These are phyloP conservation scores for Drosophila littoralis DNA, from an alignment of 1,140 invertebrate species.

Conservation along the genomic window DNA sequence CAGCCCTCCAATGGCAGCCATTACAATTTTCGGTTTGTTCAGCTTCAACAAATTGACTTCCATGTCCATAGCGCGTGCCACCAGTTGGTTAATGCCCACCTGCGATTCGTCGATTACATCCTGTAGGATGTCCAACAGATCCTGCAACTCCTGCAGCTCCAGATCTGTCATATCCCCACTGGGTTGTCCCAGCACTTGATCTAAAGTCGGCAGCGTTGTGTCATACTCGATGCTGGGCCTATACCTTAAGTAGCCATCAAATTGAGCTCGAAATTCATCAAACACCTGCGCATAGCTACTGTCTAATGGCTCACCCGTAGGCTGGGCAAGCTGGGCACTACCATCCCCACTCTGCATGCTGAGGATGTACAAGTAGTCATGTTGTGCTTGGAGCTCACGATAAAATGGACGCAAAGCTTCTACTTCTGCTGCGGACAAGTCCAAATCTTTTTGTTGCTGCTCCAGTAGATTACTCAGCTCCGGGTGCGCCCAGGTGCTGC, in stretches of 20 bases:
- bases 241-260: conserved; percentile 37
- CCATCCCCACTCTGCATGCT: conserved; percentile 55
- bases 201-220: conserved; percentile 60
- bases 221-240: conserved; percentile 60
- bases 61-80: conserved; percentile 51
- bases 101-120: conserved; percentile 74
- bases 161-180: conserved; percentile 37
- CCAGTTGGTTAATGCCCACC: conserved; percentile 58
- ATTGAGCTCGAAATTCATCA: conserved; percentile 48
- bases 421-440: conserved; percentile 55
- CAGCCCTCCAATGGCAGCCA: conserved; percentile 57
- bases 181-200: conserved; percentile 55
- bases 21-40: conserved; percentile 74
- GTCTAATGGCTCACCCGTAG: conserved; percentile 23
- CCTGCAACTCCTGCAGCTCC: conserved; percentile 57
- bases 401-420: conserved; percentile 65
- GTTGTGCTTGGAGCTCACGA: conserved; percentile 63
- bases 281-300: conserved; percentile 41
- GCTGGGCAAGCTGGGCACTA: conserved; percentile 18
- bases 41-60: conserved; percentile 58
- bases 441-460: conserved; percentile 51
- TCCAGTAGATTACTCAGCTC: conserved; percentile 54
- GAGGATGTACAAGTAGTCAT: conserved; percentile 58
- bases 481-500: conserved; percentile 25
- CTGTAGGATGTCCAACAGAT: conserved; percentile 64